Evolutionary conservation across 2,797 vertebrate genomes (phyloP), one percentile per base, ranked within the genome.

Genomic region (Glyptemys insculpta): DNA sequence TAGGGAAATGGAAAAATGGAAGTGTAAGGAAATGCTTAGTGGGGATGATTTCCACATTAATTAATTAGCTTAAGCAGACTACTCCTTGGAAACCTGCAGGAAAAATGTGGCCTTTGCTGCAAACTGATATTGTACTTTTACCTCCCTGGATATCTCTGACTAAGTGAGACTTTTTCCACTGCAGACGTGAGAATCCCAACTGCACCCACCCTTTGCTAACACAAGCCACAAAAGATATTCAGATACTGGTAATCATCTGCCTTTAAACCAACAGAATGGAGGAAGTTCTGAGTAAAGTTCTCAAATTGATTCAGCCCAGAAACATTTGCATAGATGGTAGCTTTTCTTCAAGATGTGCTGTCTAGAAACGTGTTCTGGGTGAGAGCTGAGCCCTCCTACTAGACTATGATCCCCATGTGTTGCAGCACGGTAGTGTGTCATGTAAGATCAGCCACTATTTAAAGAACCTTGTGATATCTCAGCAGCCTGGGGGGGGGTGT

Each of bases 1-100:
- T 88, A 83, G 97, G 92, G 80, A 86, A 59, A 57, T 80, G 91
- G 81, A 95, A 96, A 96, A 95, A 92, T 52, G 49, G 83, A 96
- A 88, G 94, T 83, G 49, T 6, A 6, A 89, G 57, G 93, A 95
- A 57, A 95, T 93, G 41, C 25, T 91, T 87, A 86, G 65, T 88
- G 65, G 23, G 21, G 27, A 91, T 96, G 94, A 9, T 94, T 97
- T 92, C 84, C 25, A 89, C 86, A 92, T 96, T 89, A 94, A 23
- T 87, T 94, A 95, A 95, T 94, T 92, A 82, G 92, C 47, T 41
- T 88, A 83, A 93, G 54, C 54, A 83, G 87, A 34, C 44, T 65
- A 16, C 18, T 88, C 4, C 72, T 88, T 91, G 78, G 82, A 95
- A 92, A 83, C 0, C 0, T 11, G 37, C 3, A 59, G 74, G 65